Evolutionary conservation across 2,113 vertebrate species (phyloP), one percentile per base, ranked within the genome.

Genomic region (Dasyornis broadbenti): DNA sequence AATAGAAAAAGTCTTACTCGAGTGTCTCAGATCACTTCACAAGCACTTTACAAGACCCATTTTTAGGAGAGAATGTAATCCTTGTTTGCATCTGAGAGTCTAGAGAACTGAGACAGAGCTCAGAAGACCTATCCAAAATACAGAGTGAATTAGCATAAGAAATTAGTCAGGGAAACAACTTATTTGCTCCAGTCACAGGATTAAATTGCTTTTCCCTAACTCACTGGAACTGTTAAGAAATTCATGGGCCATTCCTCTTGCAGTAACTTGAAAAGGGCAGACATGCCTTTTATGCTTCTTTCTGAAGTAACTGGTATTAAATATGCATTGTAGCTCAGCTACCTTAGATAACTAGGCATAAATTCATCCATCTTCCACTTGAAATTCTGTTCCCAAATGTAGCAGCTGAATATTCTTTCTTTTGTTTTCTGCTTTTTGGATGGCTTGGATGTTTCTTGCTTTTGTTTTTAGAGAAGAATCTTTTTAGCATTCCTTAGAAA

Each of bases 401-500:
- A 77, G 80, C 65, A 79, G 61, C 65, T 77, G 64, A 83, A 82
- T 90, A 75, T 50, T 90, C 92, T 91, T 80, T 47, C 82, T 77
- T 94, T 95, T 88, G 68, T 90, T 94, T 94, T 66, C 63, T 80
- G 7, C 42, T 76, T 92, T 91, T 90, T 89, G 72, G 47, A 89
- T 64, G 30, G 24, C 30, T 73, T 59, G 27, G 24, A 40, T 45
- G 10, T 26, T 89, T 83, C 84, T 89, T 61, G 18, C 76, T 84
- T 95, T 97, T 95, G 78, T 94, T 94, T 93, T 75, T 64, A 78
- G 77, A 92, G 88, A 81, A 86, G 77, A 92, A 71, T 84, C 90
- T 84, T 90, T 89, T 93, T 93, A 71, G 23, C 75, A 86, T 92
- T 96, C 93, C 93, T 96, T 84, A 68, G 94, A 96, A 97, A 95